phyloP scores from a whole-genome alignment of 2,113 vertebrate species.

The Azemiops feae region DNA sequence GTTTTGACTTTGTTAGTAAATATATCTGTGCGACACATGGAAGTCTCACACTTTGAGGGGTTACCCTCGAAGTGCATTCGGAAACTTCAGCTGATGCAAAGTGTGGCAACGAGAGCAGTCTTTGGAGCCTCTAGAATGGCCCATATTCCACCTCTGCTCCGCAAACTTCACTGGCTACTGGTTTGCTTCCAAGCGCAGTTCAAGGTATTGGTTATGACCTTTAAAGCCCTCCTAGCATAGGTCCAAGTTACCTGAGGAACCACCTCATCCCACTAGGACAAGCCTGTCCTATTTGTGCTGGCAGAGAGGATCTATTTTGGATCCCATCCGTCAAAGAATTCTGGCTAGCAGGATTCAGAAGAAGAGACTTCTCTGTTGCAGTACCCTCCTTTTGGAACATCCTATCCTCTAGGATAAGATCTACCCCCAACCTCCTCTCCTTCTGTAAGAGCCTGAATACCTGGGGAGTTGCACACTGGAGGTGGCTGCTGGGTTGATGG shows the following conservation, averaged over 20 bases:
- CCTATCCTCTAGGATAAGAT: neutral
- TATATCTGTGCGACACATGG: neutral
- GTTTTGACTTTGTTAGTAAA: neutral
- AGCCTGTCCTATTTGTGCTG: neutral
- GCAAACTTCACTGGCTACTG: neutral
- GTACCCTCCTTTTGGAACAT: neutral
- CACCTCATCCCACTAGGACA: neutral
- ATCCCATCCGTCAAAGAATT: neutral
- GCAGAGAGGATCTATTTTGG: neutral
- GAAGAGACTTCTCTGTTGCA: neutral
- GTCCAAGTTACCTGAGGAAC: neutral
- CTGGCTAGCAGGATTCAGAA: neutral
- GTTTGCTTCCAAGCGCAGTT: neutral
- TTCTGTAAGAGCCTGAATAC: neutral
- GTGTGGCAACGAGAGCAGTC: neutral
- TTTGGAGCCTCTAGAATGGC: neutral
- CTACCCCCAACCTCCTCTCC: neutral
- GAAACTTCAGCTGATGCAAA: neutral
- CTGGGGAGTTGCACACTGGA: neutral
- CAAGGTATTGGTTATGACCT: neutral
- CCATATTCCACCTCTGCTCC: neutral
- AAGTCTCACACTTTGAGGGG: neutral
- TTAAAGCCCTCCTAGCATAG: neutral
- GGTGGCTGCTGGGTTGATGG: neutral
- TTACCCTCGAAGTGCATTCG: neutral